These are phyloP conservation scores for Tachycineta bicolor DNA, from an alignment of 2,113 vertebrate species.

Conservation along the genomic window DNA sequence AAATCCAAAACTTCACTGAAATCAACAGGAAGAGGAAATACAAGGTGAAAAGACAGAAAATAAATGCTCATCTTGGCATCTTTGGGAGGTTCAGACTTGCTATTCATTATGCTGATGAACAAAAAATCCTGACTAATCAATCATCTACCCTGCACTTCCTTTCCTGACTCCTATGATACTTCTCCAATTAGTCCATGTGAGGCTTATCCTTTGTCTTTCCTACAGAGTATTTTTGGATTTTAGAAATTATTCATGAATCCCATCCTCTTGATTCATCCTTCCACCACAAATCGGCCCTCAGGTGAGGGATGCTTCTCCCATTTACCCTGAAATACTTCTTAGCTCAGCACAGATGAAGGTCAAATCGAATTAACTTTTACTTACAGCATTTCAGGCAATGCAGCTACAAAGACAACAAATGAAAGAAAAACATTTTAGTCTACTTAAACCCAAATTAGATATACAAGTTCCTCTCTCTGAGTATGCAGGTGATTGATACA, in stretches of 20 bases:
- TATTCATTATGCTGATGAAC: neutral
- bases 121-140: neutral
- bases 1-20: neutral
- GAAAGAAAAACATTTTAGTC: neutral
- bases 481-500: neutral
- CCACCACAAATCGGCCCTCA: neutral
- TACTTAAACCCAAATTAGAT: neutral
- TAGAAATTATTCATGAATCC: neutral
- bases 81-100: neutral
- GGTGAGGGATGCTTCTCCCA: neutral
- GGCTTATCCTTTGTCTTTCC: neutral
- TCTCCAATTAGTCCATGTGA: neutral
- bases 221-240: neutral
- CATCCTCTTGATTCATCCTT: neutral
- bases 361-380: neutral
- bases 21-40: neutral
- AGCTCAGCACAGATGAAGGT: neutral
- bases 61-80: neutral
- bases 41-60: constrained; percentile 23
- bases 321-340: neutral
- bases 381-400: neutral
- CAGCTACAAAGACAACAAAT: neutral
- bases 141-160: neutral
- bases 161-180: neutral
- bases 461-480: neutral